Base-by-base conservation (phyloP, 2,113 vertebrate genomes). In the Prietella phreatophila region DNA sequence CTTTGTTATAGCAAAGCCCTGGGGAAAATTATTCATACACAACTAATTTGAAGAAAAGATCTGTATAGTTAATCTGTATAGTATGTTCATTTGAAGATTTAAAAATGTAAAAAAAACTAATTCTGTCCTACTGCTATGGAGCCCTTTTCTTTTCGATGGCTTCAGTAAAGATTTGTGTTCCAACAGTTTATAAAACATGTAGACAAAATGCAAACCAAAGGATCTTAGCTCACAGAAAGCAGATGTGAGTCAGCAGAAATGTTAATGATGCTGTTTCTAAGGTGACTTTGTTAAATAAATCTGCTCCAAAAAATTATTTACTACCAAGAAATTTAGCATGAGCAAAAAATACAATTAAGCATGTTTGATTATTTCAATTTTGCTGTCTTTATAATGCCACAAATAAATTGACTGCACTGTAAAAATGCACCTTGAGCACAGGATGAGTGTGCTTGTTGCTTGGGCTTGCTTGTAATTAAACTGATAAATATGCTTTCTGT, bases 161-260 rank as follows among this genome's bases (percentile, higher is more conserved):
- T 42, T n/a, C 55, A 60, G 14, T 30, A 33, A 42, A 47, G 30
- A 2, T 61, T 58, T 75, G 25, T 42, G 55, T 19, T 85, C 30
- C 20, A 75, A 8, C 6, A 36, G 30, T 60, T 47, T 19, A 39
- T 22, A 85, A 75, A 22, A 14, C 8, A 25, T 55, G 39, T 60
- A 10, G 13, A 76, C 71, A 39, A 60, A 76, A 60, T 60, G 25
- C 71, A 47, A 61, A 60, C 25, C 14, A 47, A 19, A 58, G 30
- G 47, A 20, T 71, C 69, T 75, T 25, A 7, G 84, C 73, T 76
- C 6, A 76, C 56, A 86, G 25, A 86, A 86, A 85, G 84, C 36
- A 85, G 69, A 33, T 42, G 20, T 22, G 39, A 61, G 42, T 42
- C 27, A 63, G 73, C 71, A 76, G 22, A 60, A 61, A 73, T 73